Evolutionary conservation across 2,888 invertebrate genomes (phyloP).

Genomic region (Cheilosia pagana): DNA sequence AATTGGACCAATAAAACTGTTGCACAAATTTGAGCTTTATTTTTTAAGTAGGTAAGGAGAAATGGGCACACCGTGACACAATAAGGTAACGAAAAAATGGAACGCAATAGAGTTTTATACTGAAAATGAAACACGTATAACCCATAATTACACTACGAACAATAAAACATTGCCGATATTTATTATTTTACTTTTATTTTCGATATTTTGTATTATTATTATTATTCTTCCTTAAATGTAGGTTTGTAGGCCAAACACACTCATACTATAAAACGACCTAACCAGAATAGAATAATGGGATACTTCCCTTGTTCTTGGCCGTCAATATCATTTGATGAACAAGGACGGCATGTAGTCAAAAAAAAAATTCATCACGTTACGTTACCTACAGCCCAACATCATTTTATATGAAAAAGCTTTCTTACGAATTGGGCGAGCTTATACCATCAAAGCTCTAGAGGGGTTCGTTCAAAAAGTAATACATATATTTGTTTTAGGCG

Average conservation of each 20-base stretch:
- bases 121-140: neutral
- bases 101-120: no score
- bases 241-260: constrained; percentile 75
- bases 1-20: constrained; percentile 58
- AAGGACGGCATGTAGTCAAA: constrained; percentile 80
- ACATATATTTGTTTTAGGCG: no score
- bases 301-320: constrained; percentile 80
- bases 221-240: constrained; percentile 65
- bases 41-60: constrained; percentile 12
- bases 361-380: constrained; percentile 26
- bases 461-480: neutral
- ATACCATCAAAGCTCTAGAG: constrained; percentile 3
- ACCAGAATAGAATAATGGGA: constrained; percentile 70
- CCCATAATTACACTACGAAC: neutral
- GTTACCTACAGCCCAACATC: neutral
- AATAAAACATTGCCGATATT: neutral
- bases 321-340: constrained; percentile 82
- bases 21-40: constrained; percentile 61
- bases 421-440: neutral
- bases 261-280: constrained; percentile 72
- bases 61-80: constrained; percentile 57
- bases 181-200: constrained; percentile 32
- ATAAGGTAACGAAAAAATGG: constrained; percentile 27
- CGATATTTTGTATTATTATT: constrained; percentile 49
- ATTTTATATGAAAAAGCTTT: neutral